These are phyloP conservation scores for Sepiola atlantica DNA, from an alignment of 2,888 invertebrate species.

Conservation along the genomic window DNA sequence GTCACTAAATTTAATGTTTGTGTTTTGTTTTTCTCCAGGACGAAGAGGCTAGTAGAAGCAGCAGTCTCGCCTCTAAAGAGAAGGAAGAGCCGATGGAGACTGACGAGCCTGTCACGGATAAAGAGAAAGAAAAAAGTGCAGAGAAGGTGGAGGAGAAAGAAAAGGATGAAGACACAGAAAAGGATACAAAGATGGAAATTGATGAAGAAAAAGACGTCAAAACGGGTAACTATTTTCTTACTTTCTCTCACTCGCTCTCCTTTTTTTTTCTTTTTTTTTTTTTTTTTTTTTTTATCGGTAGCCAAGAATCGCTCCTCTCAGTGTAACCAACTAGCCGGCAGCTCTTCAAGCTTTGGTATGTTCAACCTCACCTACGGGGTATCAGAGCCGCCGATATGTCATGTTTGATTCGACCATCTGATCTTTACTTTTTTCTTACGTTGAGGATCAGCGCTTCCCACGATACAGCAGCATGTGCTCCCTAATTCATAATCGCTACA, in stretches of 20 bases:
- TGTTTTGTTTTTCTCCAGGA: not conserved
- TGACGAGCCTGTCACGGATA: slow-evolving; percentile 49
- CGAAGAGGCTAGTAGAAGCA: not conserved
- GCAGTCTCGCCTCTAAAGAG: not conserved
- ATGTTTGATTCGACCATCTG: too few relatives aligned
- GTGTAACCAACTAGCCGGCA: too few relatives aligned
- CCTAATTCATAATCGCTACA: too few relatives aligned
- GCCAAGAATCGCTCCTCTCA: too few relatives aligned
- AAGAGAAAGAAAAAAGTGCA: slow-evolving; percentile 74
- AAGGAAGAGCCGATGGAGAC: slow-evolving; percentile 36
- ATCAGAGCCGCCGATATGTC: too few relatives aligned
- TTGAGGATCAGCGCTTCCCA: too few relatives aligned
- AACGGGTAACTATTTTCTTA: not conserved
- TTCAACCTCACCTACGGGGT: too few relatives aligned
- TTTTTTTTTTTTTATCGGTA: not conserved
- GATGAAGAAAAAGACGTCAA: slow-evolving; percentile 50
- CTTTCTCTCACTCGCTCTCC: not conserved
- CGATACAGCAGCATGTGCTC: too few relatives aligned
- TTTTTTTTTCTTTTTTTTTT: not conserved
- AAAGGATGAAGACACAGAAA: slow-evolving; percentile 63
- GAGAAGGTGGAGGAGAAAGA: slow-evolving; percentile 51
- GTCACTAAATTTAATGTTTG: too few relatives aligned
- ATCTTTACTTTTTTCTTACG: too few relatives aligned
- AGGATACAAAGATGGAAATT: slow-evolving; percentile 52
- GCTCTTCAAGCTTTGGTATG: too few relatives aligned